These are phyloP conservation scores for Ammodytes dubius DNA, from an alignment of 2,113 vertebrate species.

Conservation along the genomic window DNA sequence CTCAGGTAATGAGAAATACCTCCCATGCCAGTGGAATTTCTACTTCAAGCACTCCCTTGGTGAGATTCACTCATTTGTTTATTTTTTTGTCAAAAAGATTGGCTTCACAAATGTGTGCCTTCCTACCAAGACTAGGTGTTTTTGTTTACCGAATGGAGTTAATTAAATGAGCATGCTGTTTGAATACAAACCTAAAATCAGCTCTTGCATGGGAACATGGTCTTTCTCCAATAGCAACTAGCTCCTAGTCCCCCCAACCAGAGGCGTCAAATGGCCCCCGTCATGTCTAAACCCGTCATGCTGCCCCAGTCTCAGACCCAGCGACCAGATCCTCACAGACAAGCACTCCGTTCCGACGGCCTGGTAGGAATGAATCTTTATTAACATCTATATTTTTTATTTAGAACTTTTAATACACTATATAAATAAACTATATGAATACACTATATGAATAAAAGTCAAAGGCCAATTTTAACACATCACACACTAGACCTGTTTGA, in stretches of 20 bases:
- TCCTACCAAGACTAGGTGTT: not conserved
- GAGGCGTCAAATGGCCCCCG: conserved; percentile 87
- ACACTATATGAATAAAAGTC: too few species aligned
- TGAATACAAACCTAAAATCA: conserved; percentile 3
- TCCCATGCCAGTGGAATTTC: conserved; percentile 87
- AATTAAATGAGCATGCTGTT: not conserved
- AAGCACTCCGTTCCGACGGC: conserved; percentile 89
- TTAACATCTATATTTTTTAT: too few species aligned
- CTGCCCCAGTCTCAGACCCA: conserved; percentile 89
- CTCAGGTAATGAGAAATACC: conserved; percentile 89
- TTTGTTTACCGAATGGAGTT: not conserved
- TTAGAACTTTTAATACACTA: too few species aligned
- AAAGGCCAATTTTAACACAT: too few species aligned
- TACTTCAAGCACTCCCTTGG: conserved; percentile 85
- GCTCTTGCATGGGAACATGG: conserved; percentile 35
- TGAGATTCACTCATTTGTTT: conserved; percentile 74
- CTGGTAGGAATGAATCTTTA: conserved; percentile 87
- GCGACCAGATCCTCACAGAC: conserved; percentile 84
- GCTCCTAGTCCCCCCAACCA: conserved; percentile 94
- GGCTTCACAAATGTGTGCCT: not conserved
- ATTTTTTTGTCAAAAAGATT: not conserved
- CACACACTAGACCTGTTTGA: too few species aligned
- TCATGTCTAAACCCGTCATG: conserved; percentile 97
- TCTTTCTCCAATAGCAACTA: conserved; percentile 87
- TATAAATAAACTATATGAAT: too few species aligned